phyloP scores from a whole-genome alignment of 2,113 vertebrate species.

The Cnemophilus loriae region DNA sequence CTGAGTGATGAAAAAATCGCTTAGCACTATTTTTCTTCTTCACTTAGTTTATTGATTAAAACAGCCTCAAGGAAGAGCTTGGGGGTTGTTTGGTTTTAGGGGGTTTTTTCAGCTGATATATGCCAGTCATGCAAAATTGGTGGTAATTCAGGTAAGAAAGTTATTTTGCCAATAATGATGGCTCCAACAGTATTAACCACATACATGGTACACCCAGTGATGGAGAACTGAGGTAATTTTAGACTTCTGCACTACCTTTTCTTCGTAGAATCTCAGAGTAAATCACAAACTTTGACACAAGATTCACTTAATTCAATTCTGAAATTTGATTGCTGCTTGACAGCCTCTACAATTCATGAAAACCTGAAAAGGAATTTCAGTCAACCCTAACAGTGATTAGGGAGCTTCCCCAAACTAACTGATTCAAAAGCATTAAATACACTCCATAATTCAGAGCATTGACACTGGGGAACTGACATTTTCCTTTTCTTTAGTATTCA shows the following conservation, averaged over 20 bases:
- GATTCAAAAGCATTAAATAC: not conserved
- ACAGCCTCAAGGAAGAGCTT: not conserved
- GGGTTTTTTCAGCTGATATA: not conserved
- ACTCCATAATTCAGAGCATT: not conserved
- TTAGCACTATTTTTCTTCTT: not conserved
- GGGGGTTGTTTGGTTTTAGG: not conserved
- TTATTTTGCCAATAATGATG: not conserved
- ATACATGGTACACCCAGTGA: not conserved
- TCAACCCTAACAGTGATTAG: not conserved
- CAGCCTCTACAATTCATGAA: not conserved
- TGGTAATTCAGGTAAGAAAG: not conserved
- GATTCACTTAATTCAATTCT: not conserved
- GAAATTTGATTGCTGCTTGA: not conserved
- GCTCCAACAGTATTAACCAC: not conserved
- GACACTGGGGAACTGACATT: accelerated
- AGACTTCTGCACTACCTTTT: not conserved
- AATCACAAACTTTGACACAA: not conserved
- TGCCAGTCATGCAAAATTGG: not conserved
- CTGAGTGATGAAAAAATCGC: not conserved
- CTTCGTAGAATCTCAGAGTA: not conserved
- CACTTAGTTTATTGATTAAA: not conserved
- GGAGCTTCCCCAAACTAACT: not conserved
- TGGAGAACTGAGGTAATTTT: not conserved
- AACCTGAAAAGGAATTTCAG: not conserved
- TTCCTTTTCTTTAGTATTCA: not conserved